Evolutionary conservation across 2,797 vertebrate species (phyloP), one percentile per base, ranked within the genome.

Genomic region (Todus mexicanus): DNA sequence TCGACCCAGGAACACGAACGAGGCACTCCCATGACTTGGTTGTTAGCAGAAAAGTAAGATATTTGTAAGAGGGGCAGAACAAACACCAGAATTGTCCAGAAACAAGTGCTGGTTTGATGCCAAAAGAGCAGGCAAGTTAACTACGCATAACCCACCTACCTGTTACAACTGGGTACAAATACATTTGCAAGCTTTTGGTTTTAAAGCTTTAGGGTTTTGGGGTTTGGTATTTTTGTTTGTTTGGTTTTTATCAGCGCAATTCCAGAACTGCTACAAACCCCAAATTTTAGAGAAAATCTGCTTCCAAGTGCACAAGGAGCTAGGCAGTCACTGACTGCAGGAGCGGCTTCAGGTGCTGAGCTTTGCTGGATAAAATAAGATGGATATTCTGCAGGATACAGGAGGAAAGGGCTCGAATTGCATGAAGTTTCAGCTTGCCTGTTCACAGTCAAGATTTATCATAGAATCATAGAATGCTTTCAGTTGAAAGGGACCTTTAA

Each of bases 1-100:
- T 31, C 0, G 0, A 31, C 21, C 16, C 47, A 77, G 47, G 53
- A 64, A 63, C 27, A 48, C 0, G 0, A 71, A 33, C 9, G 61
- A 75, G 40, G 56, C 3, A 2, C 18, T 68, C 3, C 0, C 16
- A 51, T 35, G 63, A 15, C 17, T 31, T 37, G 10, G 11, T 33
- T 45, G 11, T 22, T 51, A 69, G 33, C 35, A 45, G 54, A 53
- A 72, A 64, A 35, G 21, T 7, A 43, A 26, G 2, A 8, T 69
- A 48, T 45, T 53, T 65, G 9, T 69, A 47, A 40, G n/a, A 68
- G 22, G 8, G 50, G 31, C 5, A 33, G 33, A 71, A 33, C 0
- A 2, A 78, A 60, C 1, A 3, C 12, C 20, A 72, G 29, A 72
- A 42, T 5, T 7, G 4, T 22, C 22, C n/a, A 68, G 29, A 22